phyloP scores from a whole-genome alignment of 92 coral and sea anemone genomes.

The Montipora capitata region DNA sequence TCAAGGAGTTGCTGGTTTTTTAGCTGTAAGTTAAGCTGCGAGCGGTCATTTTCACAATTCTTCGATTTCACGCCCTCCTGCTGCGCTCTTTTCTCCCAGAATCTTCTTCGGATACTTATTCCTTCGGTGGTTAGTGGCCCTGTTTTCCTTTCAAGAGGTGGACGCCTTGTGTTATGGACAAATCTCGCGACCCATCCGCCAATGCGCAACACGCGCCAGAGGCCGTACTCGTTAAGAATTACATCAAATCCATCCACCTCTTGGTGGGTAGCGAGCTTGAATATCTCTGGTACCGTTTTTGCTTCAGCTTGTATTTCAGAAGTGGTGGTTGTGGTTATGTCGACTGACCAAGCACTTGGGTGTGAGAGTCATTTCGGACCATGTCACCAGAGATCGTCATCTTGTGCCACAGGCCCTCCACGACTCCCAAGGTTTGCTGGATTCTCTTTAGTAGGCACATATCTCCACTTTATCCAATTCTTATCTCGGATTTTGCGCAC shows the following conservation, averaged over 20 bases:
- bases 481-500: slow-evolving; percentile 34
- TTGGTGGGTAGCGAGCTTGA: slow-evolving; percentile 27
- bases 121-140: slow-evolving; percentile 12
- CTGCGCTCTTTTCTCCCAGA: not conserved
- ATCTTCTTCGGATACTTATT: not conserved
- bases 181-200: not conserved
- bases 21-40: not conserved
- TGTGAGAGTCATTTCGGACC: slow-evolving; percentile 59
- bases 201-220: not conserved
- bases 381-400: slow-evolving; percentile 38
- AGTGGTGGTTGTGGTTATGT: slow-evolving; percentile 34
- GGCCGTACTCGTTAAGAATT: slow-evolving; percentile 21
- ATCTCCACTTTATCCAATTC: slow-evolving; percentile 39
- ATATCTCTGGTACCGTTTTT: slow-evolving; percentile 37
- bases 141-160: not conserved
- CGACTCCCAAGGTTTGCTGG: slow-evolving; percentile 59
- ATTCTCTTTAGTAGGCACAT: slow-evolving; percentile 49
- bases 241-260: slow-evolving; percentile 25
- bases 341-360: slow-evolving; percentile 56
- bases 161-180: not conserved
- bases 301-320: slow-evolving; percentile 36
- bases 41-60: not conserved
- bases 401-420: not conserved
- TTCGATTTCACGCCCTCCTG: not conserved
- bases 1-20: not conserved